These are phyloP conservation scores for Montipora foliosa DNA, from an alignment of 64 coral and sea anemone species.

Conservation along the genomic window DNA sequence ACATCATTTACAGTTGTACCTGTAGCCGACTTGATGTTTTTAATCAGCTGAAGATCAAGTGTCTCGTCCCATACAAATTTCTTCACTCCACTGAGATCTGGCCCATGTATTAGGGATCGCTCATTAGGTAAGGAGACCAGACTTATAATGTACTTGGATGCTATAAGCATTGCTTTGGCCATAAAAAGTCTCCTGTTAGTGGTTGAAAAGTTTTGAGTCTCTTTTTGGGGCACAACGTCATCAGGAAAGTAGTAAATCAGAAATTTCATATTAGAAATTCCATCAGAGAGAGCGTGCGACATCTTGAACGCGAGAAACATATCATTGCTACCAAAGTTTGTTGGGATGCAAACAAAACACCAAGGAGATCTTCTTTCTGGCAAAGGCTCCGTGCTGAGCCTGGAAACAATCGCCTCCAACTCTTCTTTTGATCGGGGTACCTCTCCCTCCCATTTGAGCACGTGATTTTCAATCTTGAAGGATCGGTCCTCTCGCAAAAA, in stretches of 20 bases:
- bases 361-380: constrained; percentile 62
- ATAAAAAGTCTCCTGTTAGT: constrained; percentile 23
- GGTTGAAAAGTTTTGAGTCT: constrained; percentile 70
- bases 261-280: constrained; percentile 78
- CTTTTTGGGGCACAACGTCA: constrained; percentile 50
- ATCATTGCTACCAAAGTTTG: constrained; percentile 70
- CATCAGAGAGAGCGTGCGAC: constrained; percentile 87
- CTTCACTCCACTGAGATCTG: constrained; percentile 78
- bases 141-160: constrained; percentile 30
- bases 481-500: constrained; percentile 84
- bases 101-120: constrained; percentile 84
- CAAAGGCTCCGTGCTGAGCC: constrained; percentile 62
- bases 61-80: constrained; percentile 82
- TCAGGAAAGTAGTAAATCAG: constrained; percentile 70
- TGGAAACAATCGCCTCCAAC: constrained; percentile 71
- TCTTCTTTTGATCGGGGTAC: constrained; percentile 82
- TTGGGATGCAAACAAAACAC: constrained; percentile 83
- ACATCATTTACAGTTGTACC: constrained; percentile 96
- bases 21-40: constrained; percentile 84
- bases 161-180: constrained; percentile 72
- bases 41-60: constrained; percentile 74
- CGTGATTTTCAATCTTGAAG: constrained; percentile 89
- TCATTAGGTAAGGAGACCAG: constrained; percentile 29
- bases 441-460: constrained; percentile 75
- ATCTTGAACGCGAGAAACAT: constrained; percentile 53